Percentiles rank a stretch among this genome's conserved stretches.
These are phyloP conservation scores for Drosophila macrospina DNA, from an alignment of 2,888 invertebrate species.

Conservation along the genomic window DNA sequence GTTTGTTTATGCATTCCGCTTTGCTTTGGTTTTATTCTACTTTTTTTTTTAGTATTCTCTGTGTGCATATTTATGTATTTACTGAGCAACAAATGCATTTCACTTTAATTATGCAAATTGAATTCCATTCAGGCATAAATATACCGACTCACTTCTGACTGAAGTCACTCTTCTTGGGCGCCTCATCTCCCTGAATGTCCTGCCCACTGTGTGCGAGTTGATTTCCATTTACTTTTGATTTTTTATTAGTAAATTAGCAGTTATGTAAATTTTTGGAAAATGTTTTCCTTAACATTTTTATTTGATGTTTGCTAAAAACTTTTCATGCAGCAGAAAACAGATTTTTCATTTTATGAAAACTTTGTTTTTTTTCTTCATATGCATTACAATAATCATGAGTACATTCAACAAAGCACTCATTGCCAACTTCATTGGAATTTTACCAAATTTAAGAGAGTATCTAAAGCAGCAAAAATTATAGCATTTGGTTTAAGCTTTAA, in stretches of 20 bases:
- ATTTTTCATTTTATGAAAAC: constrained; percentile 17
- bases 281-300: constrained; percentile 23
- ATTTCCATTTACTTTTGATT: constrained; percentile 68
- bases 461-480: background rate
- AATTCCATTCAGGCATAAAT: constrained; percentile 69
- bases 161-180: constrained; percentile 6
- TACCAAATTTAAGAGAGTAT: constrained; percentile 3
- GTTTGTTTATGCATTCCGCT: constrained; percentile 39
- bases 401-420: constrained; percentile 19
- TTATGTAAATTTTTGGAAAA: constrained; percentile 57
- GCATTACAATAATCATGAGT: constrained; percentile 36
- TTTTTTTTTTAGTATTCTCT: constrained; percentile 1
- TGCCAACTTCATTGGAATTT: constrained; percentile 26
- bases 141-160: constrained; percentile 25
- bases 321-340: constrained; percentile 33
- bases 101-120: constrained; percentile 74
- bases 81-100: constrained; percentile 59
- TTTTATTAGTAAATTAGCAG: constrained; percentile 71
- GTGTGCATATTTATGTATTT: constrained; percentile 49
- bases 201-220: constrained; percentile 12
- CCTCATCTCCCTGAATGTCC: constrained; percentile 1
- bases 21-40: no score
- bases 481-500: background rate
- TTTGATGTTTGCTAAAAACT: constrained; percentile 41
- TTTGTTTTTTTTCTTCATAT: constrained; percentile 41